Percentiles rank a stretch among this genome's conserved stretches.
These are phyloP conservation scores for Poecile montanus DNA, from an alignment of 2,797 vertebrate genomes.

Conservation along the genomic window DNA sequence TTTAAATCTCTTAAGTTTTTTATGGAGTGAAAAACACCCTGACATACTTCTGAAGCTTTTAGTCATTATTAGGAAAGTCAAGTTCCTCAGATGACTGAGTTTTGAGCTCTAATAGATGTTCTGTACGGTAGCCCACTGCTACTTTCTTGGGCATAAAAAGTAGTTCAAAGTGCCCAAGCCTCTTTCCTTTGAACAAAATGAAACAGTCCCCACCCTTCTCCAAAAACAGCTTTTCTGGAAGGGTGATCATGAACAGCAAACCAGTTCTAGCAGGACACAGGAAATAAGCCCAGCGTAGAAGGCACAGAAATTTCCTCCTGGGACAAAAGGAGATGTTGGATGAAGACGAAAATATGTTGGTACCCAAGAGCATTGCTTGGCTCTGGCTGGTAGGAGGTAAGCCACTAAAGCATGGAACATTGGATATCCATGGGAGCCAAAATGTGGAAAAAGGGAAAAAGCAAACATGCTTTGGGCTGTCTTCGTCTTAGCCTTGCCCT, in stretches of 20 bases:
- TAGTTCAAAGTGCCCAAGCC: slow-evolving; percentile 1
- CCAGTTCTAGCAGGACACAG: slow-evolving; percentile 12
- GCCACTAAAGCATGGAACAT: slow-evolving; percentile 24
- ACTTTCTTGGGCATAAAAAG: slow-evolving; percentile 42
- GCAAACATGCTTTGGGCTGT: background rate
- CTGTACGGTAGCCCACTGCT: slow-evolving; percentile 37
- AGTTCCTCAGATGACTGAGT: slow-evolving; percentile 36
- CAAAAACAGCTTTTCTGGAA: slow-evolving; percentile 51
- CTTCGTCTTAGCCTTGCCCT: slow-evolving; percentile 23
- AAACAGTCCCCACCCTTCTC: slow-evolving; percentile 37
- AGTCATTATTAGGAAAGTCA: slow-evolving; percentile 1
- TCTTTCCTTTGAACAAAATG: slow-evolving; percentile 46
- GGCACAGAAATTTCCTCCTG: slow-evolving; percentile 12
- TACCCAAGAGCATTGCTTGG: slow-evolving; percentile 21
- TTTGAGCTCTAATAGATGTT: slow-evolving; percentile 37
- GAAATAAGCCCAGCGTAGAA: slow-evolving; percentile 26
- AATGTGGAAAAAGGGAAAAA: slow-evolving; percentile 45
- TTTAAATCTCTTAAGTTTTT: background rate
- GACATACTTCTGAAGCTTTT: slow-evolving; percentile 27
- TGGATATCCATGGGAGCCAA: background rate
- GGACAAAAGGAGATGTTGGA: slow-evolving; percentile 7
- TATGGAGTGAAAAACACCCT: slow-evolving; percentile 9
- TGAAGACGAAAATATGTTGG: background rate
- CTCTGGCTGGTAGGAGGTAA: slow-evolving; percentile 4
- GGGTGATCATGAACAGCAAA: slow-evolving; percentile 40